Conservation (phyloP, 2,113 vertebrate species). For the Cololabis saira region DNA sequence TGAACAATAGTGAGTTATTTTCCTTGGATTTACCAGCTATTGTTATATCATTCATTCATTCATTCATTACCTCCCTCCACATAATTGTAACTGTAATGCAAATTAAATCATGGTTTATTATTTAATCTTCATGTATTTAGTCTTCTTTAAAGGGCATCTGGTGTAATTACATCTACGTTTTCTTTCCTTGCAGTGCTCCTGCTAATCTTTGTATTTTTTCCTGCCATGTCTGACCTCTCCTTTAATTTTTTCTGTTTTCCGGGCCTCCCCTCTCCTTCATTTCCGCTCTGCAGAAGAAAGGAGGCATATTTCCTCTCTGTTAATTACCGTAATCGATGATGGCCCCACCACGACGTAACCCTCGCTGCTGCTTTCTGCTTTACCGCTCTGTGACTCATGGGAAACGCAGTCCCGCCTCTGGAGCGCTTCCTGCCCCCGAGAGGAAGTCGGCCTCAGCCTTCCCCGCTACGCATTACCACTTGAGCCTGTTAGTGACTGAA, state of each 20-base stretch:
- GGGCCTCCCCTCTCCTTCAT: slow-evolving; percentile 16
- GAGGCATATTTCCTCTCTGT: slow-evolving; percentile 41
- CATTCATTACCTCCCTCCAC: too few relatives aligned
- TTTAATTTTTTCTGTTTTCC: not conserved
- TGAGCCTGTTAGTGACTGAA: slow-evolving; percentile 38
- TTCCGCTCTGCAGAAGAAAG: slow-evolving; percentile 27
- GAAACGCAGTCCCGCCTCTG: slow-evolving; percentile 38
- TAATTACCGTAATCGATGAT: slow-evolving; percentile 65
- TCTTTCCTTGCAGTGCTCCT: not conserved
- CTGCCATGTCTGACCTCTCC: slow-evolving; percentile 14
- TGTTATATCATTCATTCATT: too few relatives aligned
- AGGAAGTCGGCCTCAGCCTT: slow-evolving; percentile 37
- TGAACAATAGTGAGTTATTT: too few relatives aligned
- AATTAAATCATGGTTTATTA: too few relatives aligned
- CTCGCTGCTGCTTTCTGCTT: slow-evolving; percentile 12
- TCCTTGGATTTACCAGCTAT: too few relatives aligned
- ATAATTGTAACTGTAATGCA: too few relatives aligned
- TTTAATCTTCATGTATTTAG: too few relatives aligned
- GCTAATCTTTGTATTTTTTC: slow-evolving; percentile 3
- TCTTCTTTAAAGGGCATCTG: too few relatives aligned
- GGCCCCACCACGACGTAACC: slow-evolving; percentile 23
- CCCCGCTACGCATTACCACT: slow-evolving; percentile 46
- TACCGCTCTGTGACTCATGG: slow-evolving; percentile 9
- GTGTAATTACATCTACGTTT: not conserved
- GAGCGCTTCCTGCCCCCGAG: slow-evolving; percentile 47